phyloP scores from a whole-genome alignment of 2,797 vertebrate genomes.

The Cirrhinus mrigala region DNA sequence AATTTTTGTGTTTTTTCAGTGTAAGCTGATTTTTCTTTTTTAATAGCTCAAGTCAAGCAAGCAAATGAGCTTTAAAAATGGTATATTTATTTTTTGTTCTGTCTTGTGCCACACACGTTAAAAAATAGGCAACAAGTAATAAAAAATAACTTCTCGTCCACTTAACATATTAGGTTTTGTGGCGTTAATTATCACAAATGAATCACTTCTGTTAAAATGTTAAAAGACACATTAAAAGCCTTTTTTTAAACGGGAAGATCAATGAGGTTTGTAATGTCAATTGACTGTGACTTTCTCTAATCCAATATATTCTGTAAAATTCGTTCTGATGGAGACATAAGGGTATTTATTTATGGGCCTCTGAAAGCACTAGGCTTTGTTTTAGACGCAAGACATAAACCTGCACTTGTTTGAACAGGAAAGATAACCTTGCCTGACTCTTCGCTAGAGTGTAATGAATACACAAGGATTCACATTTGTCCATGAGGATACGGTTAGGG shows the following conservation, averaged over 20 bases:
- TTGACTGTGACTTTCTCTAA: not conserved
- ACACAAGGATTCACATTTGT: conserved; percentile 5
- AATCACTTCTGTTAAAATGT: not conserved
- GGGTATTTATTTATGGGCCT: not conserved
- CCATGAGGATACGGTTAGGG: not conserved
- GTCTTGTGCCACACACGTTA: not conserved
- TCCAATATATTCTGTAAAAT: not conserved
- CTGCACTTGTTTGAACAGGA: not conserved
- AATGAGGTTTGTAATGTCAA: not conserved
- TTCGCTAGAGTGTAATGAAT: not conserved
- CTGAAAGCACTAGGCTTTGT: not conserved
- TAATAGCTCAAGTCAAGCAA: conserved; percentile 65
- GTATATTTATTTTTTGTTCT: conserved; percentile 57
- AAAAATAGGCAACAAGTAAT: not conserved
- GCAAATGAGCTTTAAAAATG: conserved; percentile 64
- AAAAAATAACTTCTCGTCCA: not conserved
- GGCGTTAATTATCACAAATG: conserved; percentile 17
- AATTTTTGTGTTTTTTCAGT: conserved; percentile 65
- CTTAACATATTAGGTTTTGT: not conserved
- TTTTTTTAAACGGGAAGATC: not conserved
- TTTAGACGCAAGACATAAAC: not conserved
- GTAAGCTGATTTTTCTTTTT: conserved; percentile 66
- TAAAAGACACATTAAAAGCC: not conserved
- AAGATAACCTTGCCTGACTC: not conserved
- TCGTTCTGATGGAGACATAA: not conserved